Conservation (phyloP, 2,888 invertebrate species). For the Athripsodes cinereus region DNA sequence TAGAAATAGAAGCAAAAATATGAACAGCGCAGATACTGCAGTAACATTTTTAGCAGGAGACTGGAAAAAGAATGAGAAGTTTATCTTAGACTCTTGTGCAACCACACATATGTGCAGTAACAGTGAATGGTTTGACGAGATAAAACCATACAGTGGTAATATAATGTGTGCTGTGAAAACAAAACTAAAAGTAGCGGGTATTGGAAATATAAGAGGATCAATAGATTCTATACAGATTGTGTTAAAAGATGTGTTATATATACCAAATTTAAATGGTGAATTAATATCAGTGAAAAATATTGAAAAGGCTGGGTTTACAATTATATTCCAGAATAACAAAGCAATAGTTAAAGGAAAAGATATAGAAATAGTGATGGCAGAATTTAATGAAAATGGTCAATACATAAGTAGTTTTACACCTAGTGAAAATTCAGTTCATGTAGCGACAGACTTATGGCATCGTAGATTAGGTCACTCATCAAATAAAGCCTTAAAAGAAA, state of each 20-base stretch:
- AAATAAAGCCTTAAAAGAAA: not conserved
- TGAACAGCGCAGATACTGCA: not conserved
- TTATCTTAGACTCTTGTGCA: not conserved
- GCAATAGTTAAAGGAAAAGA: not conserved
- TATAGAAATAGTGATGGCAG: not conserved
- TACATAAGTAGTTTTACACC: not conserved
- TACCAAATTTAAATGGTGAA: too few species aligned
- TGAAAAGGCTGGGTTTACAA: slow-evolving; percentile 1
- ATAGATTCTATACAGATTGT: not conserved
- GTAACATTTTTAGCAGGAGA: slow-evolving; percentile 1
- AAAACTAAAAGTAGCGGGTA: not conserved
- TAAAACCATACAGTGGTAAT: not conserved
- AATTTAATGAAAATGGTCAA: not conserved
- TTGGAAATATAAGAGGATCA: not conserved
- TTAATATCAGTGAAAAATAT: slow-evolving; percentile 1
- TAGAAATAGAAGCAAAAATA: not conserved
- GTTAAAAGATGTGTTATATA: not conserved
- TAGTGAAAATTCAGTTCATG: too few species aligned
- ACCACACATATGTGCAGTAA: not conserved
- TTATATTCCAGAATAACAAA: not conserved
- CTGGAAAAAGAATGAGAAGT: too few species aligned
- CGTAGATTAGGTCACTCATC: not conserved
- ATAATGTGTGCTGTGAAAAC: not conserved
- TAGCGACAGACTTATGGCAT: not conserved
- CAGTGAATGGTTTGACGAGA: slow-evolving; percentile 3